Percentiles rank a stretch among this genome's conserved stretches.
phyloP scores from a whole-genome alignment of 64 coral and sea anemone genomes.

The Astreopora myriophthalma region DNA sequence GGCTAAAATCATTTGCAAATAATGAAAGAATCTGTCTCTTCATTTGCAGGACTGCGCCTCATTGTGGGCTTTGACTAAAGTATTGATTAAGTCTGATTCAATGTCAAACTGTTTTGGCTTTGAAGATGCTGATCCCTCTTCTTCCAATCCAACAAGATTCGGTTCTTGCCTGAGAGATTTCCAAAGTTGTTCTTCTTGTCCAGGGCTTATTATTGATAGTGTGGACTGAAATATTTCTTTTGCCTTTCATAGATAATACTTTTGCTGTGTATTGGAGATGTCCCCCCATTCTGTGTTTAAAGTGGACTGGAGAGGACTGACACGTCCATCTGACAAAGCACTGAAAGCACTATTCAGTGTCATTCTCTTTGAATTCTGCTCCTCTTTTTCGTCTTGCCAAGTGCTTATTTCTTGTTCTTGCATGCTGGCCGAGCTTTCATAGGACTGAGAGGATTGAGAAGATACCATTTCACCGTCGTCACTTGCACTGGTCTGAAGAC shows the following conservation, averaged over 20 bases:
- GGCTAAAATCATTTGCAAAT: constrained; percentile 21
- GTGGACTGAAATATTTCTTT: not conserved
- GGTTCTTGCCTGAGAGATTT: not conserved
- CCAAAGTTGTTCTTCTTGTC: constrained; percentile 3
- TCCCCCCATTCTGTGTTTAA: constrained; percentile 12
- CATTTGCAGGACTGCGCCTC: not conserved
- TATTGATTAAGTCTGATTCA: not conserved
- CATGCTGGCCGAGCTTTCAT: not conserved
- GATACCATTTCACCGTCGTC: not conserved
- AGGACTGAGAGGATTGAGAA: constrained; percentile 12
- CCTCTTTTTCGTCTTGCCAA: constrained; percentile 1
- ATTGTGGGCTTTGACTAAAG: not conserved
- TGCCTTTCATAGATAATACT: not conserved
- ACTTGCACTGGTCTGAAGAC: no score
- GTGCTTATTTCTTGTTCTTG: not conserved
- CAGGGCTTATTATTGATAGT: not conserved
- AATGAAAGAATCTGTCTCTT: constrained; percentile 28
- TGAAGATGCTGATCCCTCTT: not conserved
- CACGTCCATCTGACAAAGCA: not conserved
- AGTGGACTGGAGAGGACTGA: not conserved
- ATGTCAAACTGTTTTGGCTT: not conserved
- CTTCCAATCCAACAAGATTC: not conserved
- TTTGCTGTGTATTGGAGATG: not conserved
- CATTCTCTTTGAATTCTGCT: constrained; percentile 1
- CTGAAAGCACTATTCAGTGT: not conserved